phyloP scores from a whole-genome alignment of 2,797 vertebrate species.

The Ceryle rudis region DNA sequence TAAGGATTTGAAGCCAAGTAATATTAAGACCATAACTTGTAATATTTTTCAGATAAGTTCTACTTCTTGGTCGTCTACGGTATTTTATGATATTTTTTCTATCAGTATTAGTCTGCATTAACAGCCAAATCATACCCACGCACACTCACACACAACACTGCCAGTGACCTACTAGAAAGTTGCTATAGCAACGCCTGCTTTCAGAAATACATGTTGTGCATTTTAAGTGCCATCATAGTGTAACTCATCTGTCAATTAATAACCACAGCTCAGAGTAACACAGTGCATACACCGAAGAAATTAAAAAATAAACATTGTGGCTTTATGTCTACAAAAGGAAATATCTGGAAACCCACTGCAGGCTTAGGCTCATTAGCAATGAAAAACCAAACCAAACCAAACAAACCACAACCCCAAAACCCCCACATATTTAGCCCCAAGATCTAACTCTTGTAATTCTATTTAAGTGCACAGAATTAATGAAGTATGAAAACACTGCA shows the following conservation, averaged over 20 bases:
- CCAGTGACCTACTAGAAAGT: slow-evolving; percentile 93
- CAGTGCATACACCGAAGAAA: not conserved
- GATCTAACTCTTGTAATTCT: not conserved
- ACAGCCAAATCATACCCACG: slow-evolving; percentile 91
- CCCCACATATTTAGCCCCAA: not conserved
- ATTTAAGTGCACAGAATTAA: not conserved
- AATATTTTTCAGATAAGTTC: no score
- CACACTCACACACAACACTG: slow-evolving; percentile 78
- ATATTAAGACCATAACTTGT: no score
- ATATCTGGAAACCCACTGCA: not conserved
- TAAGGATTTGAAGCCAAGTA: no score
- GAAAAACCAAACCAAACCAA: not conserved
- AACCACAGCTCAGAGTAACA: slow-evolving; percentile 66
- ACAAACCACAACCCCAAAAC: no score
- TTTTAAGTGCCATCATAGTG: slow-evolving; percentile 92
- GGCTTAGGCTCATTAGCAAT: not conserved
- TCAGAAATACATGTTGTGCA: slow-evolving; percentile 96
- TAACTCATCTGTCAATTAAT: slow-evolving; percentile 85
- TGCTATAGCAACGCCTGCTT: slow-evolving; percentile 90
- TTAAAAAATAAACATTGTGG: not conserved
- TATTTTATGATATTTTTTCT: no score
- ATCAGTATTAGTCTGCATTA: slow-evolving; percentile 85
- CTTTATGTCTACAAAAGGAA: not conserved
- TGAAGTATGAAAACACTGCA: not conserved
- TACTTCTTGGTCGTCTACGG: no score